Base-by-base conservation (phyloP, 2,888 invertebrate genomes). In the Galeopsomyia nigrocyanea region DNA sequence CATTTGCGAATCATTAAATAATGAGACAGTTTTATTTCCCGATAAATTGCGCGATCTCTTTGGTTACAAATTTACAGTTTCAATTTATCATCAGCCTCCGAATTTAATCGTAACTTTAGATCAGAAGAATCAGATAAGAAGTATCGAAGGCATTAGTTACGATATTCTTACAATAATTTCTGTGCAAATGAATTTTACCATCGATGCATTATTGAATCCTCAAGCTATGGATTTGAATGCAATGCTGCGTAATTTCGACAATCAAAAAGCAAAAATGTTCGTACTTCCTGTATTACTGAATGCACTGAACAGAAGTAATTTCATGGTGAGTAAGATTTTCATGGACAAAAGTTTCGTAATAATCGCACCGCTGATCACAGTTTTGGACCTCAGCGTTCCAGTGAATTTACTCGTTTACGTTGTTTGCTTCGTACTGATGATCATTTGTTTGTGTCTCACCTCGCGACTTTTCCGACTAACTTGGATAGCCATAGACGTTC, bases 291-390 rank as follows among this genome's bases (percentile, higher is more conserved):
- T 68, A 6, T 17, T 68, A 0, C 10, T 61, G 17, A 68, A 46
- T 19, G 16, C 39, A 19, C 6, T 68, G 5, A 61, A 53, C n/a
- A 19, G 53, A 6, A 39, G 21, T 14, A 22, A 47, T 7, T 21
- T 58, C 31, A n/a, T 55, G 14, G 19, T 46, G 1, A 58, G 68
- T 1, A 51, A 47, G 3, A 47, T 55, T 0, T 3, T 68, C 14
- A 10, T 22, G 22, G 47, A 61, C 51, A 17, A 61, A 16, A 68
- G 39, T 5, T 62, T 69, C 13, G 62, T 62, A 9, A 56, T 69
- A 50, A 63, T 69, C 14, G 49, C 56, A 1, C 68, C 62, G 0
- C 17, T 63, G 5, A 2, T 63, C 6, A 26, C 0, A 13, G 31
- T n/a, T 2, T 21, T 21, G 9, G 21, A 31, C 13, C 1, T 69